A percentile compares a stretch with the other conserved stretches of the same genome.
Evolutionary conservation across 2,888 invertebrate species (phyloP).

Genomic region (Nomada ferruginata): DNA sequence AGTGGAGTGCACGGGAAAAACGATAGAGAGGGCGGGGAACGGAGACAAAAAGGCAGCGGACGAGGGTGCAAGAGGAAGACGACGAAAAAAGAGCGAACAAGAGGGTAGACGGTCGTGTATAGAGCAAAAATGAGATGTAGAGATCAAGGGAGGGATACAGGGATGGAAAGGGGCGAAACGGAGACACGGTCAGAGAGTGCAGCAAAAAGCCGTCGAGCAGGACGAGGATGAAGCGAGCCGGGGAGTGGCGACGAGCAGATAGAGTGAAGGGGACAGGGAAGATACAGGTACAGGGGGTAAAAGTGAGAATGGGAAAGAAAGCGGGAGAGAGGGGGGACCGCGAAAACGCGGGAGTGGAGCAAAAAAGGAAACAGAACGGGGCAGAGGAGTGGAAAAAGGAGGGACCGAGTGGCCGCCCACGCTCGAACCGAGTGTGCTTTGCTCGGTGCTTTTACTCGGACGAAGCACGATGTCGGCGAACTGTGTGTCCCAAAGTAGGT

Average conservation of each 20-base stretch:
- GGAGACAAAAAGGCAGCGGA: background rate
- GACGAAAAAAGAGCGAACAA: constrained; percentile 1
- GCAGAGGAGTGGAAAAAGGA: background rate
- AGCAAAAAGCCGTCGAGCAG: background rate
- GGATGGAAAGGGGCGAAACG: background rate
- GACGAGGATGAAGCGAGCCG: background rate
- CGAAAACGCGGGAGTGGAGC: constrained; percentile 10
- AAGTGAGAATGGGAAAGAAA: background rate
- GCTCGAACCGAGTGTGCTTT: constrained; percentile 39
- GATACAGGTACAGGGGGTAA: background rate
- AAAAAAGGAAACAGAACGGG: constrained; percentile 14
- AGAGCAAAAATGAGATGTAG: constrained; percentile 20
- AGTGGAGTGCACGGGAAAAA: background rate
- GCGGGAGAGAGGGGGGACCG: background rate
- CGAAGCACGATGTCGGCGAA: constrained; percentile 68
- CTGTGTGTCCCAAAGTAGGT: constrained; percentile 73
- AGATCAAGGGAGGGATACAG: constrained; percentile 14
- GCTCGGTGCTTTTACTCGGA: constrained; percentile 68
- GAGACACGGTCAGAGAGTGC: too few species aligned
- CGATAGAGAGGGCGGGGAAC: background rate
- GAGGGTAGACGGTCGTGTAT: constrained; percentile 3
- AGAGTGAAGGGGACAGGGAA: background rate
- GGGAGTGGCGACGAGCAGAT: background rate
- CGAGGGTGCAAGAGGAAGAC: background rate
- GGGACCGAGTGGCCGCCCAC: constrained; percentile 42